Conservation (phyloP, 2,797 vertebrate species). For the Danio kyathit region DNA sequence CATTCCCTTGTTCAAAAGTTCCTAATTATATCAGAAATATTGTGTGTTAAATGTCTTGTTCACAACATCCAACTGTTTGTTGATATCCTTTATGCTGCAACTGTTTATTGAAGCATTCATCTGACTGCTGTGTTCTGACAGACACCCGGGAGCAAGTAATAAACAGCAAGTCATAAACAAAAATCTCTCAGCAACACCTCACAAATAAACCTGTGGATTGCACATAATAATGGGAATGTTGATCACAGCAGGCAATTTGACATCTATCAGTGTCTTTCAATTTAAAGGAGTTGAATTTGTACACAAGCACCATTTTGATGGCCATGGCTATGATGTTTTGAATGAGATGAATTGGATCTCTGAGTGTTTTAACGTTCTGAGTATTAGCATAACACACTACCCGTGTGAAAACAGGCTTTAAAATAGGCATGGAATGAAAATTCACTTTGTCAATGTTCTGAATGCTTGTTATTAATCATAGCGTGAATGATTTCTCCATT, state of each 20-base stretch:
- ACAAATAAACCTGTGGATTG: constrained; percentile 16
- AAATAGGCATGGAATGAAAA: background rate
- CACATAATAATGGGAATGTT: constrained; percentile 12
- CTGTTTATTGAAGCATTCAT: constrained; percentile 17
- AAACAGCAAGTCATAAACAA: constrained; percentile 18
- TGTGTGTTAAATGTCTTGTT: background rate
- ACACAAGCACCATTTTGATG: background rate
- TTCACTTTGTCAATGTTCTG: background rate
- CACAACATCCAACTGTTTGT: constrained; percentile 8
- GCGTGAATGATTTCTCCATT: background rate
- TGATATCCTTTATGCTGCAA: background rate
- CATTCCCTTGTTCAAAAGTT: background rate
- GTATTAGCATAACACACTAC: background rate
- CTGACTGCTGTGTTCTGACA: constrained; percentile 22
- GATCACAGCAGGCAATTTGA: background rate
- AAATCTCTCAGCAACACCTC: constrained; percentile 15
- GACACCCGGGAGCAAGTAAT: constrained; percentile 12
- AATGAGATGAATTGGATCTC: background rate
- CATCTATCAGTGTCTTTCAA: background rate
- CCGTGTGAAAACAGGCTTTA: background rate
- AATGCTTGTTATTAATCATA: background rate
- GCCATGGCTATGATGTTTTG: background rate
- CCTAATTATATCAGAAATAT: constrained; percentile 9
- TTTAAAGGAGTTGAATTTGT: constrained; percentile 13
- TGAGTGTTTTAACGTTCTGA: background rate